Evolutionary conservation across 2,113 vertebrate genomes (phyloP).

Genomic region (Caranx ignobilis): DNA sequence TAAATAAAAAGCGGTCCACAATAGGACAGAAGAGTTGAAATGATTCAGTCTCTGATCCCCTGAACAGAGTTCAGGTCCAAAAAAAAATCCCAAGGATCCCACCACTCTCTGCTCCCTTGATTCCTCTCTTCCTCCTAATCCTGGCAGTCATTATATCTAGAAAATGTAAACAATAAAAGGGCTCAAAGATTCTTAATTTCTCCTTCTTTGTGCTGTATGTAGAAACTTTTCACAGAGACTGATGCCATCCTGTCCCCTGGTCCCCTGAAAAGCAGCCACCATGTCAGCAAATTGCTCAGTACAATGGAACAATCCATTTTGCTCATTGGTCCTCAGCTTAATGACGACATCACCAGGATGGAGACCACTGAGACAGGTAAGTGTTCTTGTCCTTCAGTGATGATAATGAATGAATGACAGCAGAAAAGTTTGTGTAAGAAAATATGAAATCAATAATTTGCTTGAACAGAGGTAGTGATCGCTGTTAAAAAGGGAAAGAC

Average conservation of each 20-base stretch:
- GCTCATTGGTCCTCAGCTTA: constrained; percentile 82
- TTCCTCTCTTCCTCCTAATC: no score
- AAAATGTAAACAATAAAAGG: no score
- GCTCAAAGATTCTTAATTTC: not conserved
- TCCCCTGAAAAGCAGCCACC: constrained; percentile 3
- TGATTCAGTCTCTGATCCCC: no score
- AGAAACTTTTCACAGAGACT: constrained; percentile 74
- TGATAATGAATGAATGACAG: not conserved
- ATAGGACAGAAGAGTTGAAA: no score
- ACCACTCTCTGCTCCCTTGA: no score
- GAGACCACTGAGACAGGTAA: constrained; percentile 73
- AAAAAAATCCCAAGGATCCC: no score
- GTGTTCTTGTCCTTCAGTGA: not conserved
- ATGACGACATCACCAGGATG: constrained; percentile 54
- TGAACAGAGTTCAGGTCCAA: no score
- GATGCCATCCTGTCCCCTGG: constrained; percentile 54
- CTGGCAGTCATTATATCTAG: no score
- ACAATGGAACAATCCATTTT: constrained; percentile 77
- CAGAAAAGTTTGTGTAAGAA: not conserved
- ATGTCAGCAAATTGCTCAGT: constrained; percentile 65
- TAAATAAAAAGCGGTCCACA: no score
- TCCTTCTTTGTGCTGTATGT: not conserved
- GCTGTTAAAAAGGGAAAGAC: constrained; percentile 61
- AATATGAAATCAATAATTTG: constrained; percentile 1
- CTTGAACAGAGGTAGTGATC: constrained; percentile 79